Base-by-base conservation (phyloP, 2,888 invertebrate species). In the Odontocolon sp. region DNA sequence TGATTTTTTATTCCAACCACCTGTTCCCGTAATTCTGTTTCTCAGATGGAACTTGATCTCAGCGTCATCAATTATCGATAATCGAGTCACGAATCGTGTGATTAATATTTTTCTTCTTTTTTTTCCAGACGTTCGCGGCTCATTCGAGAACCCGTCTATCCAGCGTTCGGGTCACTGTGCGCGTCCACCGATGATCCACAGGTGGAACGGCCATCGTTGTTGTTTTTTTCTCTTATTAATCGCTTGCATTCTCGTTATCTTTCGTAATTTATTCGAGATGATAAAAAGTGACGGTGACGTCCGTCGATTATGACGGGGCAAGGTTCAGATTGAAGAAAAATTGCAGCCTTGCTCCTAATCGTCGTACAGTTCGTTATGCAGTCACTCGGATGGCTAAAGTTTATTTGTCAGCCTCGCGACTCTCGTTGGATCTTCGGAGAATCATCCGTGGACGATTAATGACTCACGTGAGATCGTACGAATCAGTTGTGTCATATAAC, bases 141-240 rank as follows among this genome's bases (percentile, higher is more conserved):
- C 72, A 59, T 59, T 36, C 11, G 33, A 14, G 71, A 45, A 28
- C 23, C 16, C 72, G 56, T 67, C 67, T 72, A 72, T 59, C 72
- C 57, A 18, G 40, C 66, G 59, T 59, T 56, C 26, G 61, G 61
- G 50, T 76, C 71, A 70, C 59, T n/a, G 40, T 9, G 66, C 66
- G 42, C 31, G 23, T 40, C 61, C 38, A 47, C 52, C 66, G 11
- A 42, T 42, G 61, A 67, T 54, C 59, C 54, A 67, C 56, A 57
- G 61, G 42, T 61, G 71, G 50, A 38, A 31, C n/a, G n/a, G 36
- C 45, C 56, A 23, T 47, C 14, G 6, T 21, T n/a, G 8, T 2
- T 40, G 26, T 31, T 57, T 57, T 50, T 38, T 28, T 36, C 26
- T 42, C 1, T 21, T 11, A 23, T 21, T 23, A 28, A 14, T 50